Base-by-base conservation (phyloP, 2,797 vertebrate genomes). In the Phyllotis vaccarum region DNA sequence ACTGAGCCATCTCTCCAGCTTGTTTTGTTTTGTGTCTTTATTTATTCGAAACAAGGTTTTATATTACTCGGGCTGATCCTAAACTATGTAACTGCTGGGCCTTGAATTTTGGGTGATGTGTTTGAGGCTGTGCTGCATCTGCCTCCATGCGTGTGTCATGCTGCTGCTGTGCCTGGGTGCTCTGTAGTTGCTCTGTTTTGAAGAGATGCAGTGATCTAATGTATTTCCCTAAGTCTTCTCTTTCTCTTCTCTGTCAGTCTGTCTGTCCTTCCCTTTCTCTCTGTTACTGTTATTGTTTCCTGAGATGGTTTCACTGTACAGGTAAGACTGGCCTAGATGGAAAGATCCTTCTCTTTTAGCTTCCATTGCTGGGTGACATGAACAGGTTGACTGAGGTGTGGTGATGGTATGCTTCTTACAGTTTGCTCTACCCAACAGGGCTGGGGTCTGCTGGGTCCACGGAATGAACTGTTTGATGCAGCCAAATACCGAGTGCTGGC, bases 371-470 rank as follows among this genome's bases (percentile, higher is more conserved):
- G 46, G 62, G 10, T 68, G n/a, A 37, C 14, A 64, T 14, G 43
- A 37, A 62, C 34, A 56, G 82, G 75, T 52, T 7, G 34, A 86
- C 46, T n/a, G 14, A 19, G 21, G 7, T 13, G 6, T 37, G 46
- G n/a, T 19, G 49, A 13, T 62, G 17, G 22, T 52, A 0, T 46
- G 64, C 56, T 54, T 46, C 75, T 97, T 62, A 96, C 6, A 19
- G 17, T 0, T 1, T 40, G 40, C 78, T 66, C 81, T 95, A 60
- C 14, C 91, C 27, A 81, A 14, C 79, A 99, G 99, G 99, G 99
- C 96, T 98, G 99, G 98, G 99, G 99, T 54, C 97, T 99, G 81
- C 98, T 99, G 95, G 99, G 99, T n/a, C 99, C 99, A 85, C 97
- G 98, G 29, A 99, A 99, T 3, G 98, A 99, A 97, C 98, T 99